Evolutionary conservation across 2,888 invertebrate genomes (phyloP), one percentile per base, ranked within the genome.

Genomic region (Luperina testacea): DNA sequence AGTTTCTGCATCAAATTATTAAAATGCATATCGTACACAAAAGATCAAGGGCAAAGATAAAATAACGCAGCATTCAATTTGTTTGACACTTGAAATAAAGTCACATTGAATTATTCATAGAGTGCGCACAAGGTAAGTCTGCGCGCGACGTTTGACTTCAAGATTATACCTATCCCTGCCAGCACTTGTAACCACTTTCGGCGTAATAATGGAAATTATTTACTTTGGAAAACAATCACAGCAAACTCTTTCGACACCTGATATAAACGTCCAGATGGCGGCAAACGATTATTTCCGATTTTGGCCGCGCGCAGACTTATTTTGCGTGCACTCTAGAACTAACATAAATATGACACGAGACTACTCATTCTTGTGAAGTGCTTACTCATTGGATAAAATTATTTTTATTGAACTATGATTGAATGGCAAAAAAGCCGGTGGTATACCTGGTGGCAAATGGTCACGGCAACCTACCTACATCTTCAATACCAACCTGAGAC

Each of bases 11-110:
- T 45, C 11, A 45, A 2, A 45, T 45, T 45, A 45, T 11, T 45
- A 45, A 45, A 73, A 73, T 45, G 20, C 59, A 59, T 57, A 59
- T 32, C 42, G 32, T 32, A 76, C 24, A 38, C 15, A 15, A 51
- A 82, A 72, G 68, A 72, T 73, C 83, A 78, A 70, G 81, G 68
- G 5, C 27, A 32, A 17, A 27, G 59, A 38, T 70, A 63, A 69
- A 72, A 72, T 59, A 77, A 63, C 63, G 24, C 70, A 76, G 38
- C 9, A 13, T 42, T 42, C 32, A 45, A 67, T 51, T 69, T 15
- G 57, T 70, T 61, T 65, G 83, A 51, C 70, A 83, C 64, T 81
- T 72, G 57, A 81, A 73, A 71, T 51, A 32, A 63, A 78, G 38
- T 69, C 11, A 72, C 72, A 64, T 65, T 68, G 69, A 75, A 78